A percentile compares a stretch with the other conserved stretches of the same genome.
phyloP scores from a whole-genome alignment of 2,797 vertebrate genomes.

The Bucorvus abyssinicus region DNA sequence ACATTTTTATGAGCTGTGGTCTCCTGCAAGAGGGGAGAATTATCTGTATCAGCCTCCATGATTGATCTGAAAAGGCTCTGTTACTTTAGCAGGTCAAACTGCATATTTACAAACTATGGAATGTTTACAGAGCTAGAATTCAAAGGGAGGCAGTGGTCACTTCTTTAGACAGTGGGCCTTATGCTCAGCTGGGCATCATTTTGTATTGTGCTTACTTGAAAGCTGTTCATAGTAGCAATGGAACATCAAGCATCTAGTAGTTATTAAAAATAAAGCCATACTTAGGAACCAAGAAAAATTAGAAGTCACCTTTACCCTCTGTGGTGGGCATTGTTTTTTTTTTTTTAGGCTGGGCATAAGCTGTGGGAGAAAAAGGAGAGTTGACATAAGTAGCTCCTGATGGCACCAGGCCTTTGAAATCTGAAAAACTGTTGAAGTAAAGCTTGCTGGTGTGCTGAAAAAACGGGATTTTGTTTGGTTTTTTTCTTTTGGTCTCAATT shows the following conservation, averaged over 20 bases:
- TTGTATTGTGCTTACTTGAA: not conserved
- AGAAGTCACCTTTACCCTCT: not conserved
- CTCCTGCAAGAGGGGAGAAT: not conserved
- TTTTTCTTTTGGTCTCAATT: not conserved
- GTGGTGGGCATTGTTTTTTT: no score
- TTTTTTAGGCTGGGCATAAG: not conserved
- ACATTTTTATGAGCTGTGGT: not conserved
- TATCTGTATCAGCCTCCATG: not conserved
- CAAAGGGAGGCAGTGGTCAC: not conserved
- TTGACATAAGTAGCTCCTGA: not conserved
- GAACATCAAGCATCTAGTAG: not conserved
- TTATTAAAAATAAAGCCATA: not conserved
- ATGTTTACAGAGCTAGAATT: not conserved
- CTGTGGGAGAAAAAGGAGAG: not conserved
- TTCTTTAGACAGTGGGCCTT: not conserved
- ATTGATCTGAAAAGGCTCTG: constrained; percentile 58
- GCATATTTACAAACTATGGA: not conserved
- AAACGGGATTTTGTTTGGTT: not conserved
- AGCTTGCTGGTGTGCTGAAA: not conserved
- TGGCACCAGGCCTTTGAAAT: not conserved
- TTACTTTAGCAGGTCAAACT: constrained; percentile 55
- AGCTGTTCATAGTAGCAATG: not conserved
- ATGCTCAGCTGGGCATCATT: not conserved
- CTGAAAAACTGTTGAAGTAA: not conserved
- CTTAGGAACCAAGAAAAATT: not conserved